Base-by-base conservation (phyloP, 2,113 vertebrate genomes). In the Lepus americanus region DNA sequence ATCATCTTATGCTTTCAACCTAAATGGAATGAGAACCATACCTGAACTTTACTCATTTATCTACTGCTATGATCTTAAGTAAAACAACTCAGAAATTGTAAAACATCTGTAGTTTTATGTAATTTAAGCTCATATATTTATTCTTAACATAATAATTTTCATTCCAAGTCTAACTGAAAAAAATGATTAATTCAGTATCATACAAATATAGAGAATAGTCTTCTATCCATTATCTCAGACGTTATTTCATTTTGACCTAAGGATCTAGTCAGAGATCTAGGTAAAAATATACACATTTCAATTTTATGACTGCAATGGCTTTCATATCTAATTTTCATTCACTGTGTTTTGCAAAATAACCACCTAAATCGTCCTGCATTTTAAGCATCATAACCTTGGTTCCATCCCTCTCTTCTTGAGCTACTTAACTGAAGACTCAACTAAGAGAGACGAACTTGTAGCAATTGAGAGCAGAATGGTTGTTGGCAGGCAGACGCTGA, bases 91-190 rank as follows among this genome's bases (percentile, higher is more conserved):
- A 87, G 17, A 79, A 1, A 33, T 39, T 70, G 87, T 1, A 84
- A 95, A 94, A 90, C 16, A 36, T 29, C 33, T 66, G 61, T 82
- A 80, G 82, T 33, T 74, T 55, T 78, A 66, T 70, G 13, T 76
- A 53, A 85, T 88, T 87, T 83, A 51, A 55, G 16, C 23, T 8
- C 9, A 29, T 8, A 80, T 22, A 83, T 33, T 10, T 96, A 51
- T 83, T 86, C 23, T 95, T 95, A 90, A 84, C 44, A 84, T 66
- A 97, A 92, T 64, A 80, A 33, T 84, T 92, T 87, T 84, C 74
- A 80, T 93, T 89, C 25, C 1, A 81, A n/a, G 16, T 64, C 53
- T 95, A 27, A 17, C 29, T 88, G 33, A 81, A 95, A 81, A 95
- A 90, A 81, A 59, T 72, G 10, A 82, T 94, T 77, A 78, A 78